These are phyloP conservation scores for Anneissia japonica DNA, from an alignment of 35 echinoderm and acorn worm genomes.

Conservation along the genomic window DNA sequence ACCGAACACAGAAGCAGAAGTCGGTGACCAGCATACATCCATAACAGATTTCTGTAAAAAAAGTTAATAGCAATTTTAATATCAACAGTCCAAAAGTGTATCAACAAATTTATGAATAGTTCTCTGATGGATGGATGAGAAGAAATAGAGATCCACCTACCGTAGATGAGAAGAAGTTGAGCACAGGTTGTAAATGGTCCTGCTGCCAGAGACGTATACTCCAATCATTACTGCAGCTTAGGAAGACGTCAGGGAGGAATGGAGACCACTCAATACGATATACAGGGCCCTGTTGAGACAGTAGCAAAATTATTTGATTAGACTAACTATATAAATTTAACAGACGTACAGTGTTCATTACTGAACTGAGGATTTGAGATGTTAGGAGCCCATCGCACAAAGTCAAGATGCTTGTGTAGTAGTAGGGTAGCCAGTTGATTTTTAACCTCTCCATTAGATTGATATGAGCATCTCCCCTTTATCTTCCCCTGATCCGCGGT, in stretches of 20 bases:
- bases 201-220: constrained; percentile 93
- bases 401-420: no score
- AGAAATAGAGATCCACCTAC: constrained; percentile 32
- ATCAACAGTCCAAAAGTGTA: no score
- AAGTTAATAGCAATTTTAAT: not conserved
- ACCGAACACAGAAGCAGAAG: constrained; percentile 98
- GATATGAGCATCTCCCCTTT: constrained; percentile 79
- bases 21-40: constrained; percentile 97
- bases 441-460: no score
- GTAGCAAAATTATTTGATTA: not conserved
- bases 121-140: not conserved
- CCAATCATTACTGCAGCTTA: constrained; percentile 95
- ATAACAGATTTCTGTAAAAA: constrained; percentile 92
- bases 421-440: no score
- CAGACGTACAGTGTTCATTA: no score
- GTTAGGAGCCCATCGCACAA: no score
- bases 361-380: no score
- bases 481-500: constrained; percentile 80
- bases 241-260: constrained; percentile 82
- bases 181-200: constrained; percentile 74
- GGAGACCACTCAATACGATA: constrained; percentile 95
- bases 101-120: not conserved
- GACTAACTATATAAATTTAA: not conserved
- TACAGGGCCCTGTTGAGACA: constrained; percentile 65
- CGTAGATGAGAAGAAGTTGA: constrained; percentile 96